Evolutionary conservation across 2,113 vertebrate genomes (phyloP).

Genomic region (Dasyprocta punctata): DNA sequence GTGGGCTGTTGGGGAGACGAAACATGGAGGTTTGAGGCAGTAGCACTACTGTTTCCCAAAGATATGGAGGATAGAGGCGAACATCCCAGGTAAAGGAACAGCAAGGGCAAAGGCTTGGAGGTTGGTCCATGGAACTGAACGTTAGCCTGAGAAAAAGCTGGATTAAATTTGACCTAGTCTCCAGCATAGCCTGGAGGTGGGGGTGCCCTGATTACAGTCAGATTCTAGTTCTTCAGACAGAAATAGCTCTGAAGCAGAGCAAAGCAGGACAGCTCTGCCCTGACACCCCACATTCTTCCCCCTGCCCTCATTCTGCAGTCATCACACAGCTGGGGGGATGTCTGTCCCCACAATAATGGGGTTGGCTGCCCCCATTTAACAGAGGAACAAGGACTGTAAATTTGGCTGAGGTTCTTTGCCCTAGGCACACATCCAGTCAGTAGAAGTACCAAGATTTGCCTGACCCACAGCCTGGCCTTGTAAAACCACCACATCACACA

Average conservation of each 20-base stretch:
- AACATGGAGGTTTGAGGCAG: background rate
- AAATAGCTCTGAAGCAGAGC: conserved; percentile 72
- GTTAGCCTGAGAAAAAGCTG: background rate
- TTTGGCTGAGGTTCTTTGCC: background rate
- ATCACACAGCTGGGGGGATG: background rate
- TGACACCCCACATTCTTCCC: background rate
- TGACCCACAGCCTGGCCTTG: background rate
- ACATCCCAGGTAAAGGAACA: background rate
- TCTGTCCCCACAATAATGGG: background rate
- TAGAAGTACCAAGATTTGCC: background rate
- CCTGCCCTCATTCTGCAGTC: background rate
- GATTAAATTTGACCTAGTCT: conserved; percentile 69
- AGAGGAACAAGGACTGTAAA: background rate
- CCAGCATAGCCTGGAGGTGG: conserved; percentile 54
- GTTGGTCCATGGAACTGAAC: background rate
- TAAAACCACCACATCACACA: background rate
- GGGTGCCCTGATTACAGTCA: conserved; percentile 72
- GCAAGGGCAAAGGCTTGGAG: background rate
- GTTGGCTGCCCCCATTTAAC: background rate
- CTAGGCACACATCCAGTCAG: background rate
- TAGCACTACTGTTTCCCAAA: background rate
- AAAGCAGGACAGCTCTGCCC: conserved; percentile 69
- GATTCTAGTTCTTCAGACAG: conserved; percentile 72
- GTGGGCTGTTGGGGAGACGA: background rate
- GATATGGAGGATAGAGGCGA: background rate